Conservation (phyloP, 2,797 vertebrate species). For the Eurystomus glaucurus region DNA sequence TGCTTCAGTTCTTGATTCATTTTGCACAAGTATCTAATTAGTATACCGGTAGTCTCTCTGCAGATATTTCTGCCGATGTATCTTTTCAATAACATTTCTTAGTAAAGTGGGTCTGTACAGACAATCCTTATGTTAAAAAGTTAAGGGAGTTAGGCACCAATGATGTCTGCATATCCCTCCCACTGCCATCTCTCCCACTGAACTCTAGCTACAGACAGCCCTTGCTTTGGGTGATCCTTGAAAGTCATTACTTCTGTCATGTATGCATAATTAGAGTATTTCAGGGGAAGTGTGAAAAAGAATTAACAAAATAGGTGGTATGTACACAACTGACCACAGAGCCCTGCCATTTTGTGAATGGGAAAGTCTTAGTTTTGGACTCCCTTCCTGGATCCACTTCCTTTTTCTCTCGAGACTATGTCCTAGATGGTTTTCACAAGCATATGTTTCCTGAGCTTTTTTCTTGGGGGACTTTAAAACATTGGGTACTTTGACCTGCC, state of each 20-base stretch:
- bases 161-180: neutral
- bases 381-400: neutral
- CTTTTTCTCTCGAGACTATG: neutral
- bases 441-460: neutral
- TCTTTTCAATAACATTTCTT: neutral
- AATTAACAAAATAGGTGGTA: neutral
- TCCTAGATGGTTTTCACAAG: neutral
- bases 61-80: neutral
- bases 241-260: neutral
- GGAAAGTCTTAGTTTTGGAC: neutral
- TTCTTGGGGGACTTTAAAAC: neutral
- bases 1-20: neutral
- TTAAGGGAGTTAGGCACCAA: neutral
- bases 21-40: neutral
- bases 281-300: neutral
- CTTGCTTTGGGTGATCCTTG: neutral
- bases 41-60: neutral
- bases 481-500: neutral
- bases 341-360: neutral
- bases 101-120: neutral
- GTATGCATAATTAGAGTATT: neutral
- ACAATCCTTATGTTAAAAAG: neutral
- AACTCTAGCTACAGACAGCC: neutral
- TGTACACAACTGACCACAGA: neutral
- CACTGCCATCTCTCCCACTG: neutral